Evolutionary conservation across 2,888 invertebrate species (phyloP).

Genomic region (Lucinisca nassula): DNA sequence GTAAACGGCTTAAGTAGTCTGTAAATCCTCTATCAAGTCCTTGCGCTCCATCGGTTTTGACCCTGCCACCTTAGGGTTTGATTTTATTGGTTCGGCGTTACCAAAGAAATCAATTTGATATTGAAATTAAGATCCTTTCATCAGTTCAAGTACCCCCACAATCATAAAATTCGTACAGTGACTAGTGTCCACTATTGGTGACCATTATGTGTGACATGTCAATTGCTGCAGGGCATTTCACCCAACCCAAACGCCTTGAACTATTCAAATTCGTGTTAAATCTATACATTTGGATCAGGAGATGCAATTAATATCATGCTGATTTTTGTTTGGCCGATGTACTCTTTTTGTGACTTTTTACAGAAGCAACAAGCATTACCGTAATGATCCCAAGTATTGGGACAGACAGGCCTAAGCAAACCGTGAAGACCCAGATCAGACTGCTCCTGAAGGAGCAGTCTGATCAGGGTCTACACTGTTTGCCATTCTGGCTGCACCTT

Average conservation of each 20-base stretch:
- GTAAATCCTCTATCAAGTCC: too few relatives aligned
- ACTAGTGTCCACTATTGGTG: not conserved
- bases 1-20: too few relatives aligned
- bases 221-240: not conserved
- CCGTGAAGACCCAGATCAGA: too few relatives aligned
- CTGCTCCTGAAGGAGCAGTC: too few relatives aligned
- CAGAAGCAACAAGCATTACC: too few relatives aligned
- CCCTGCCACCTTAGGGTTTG: not conserved
- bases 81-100: not conserved
- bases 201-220: not conserved
- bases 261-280: not conserved
- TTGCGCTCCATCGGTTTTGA: too few relatives aligned
- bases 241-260: not conserved
- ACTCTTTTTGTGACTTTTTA: too few relatives aligned
- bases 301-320: not conserved
- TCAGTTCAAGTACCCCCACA: not conserved
- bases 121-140: not conserved
- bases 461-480: too few relatives aligned
- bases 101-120: conserved; percentile 1
- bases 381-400: too few relatives aligned
- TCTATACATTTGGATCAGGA: not conserved
- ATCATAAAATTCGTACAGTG: not conserved
- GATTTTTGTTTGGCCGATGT: not conserved
- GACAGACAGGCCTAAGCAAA: too few relatives aligned
- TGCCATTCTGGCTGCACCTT: too few relatives aligned